Evolutionary conservation across 1,140 invertebrate species (phyloP), one percentile per base, ranked within the genome.

Genomic region (Habropoda laboriosa): DNA sequence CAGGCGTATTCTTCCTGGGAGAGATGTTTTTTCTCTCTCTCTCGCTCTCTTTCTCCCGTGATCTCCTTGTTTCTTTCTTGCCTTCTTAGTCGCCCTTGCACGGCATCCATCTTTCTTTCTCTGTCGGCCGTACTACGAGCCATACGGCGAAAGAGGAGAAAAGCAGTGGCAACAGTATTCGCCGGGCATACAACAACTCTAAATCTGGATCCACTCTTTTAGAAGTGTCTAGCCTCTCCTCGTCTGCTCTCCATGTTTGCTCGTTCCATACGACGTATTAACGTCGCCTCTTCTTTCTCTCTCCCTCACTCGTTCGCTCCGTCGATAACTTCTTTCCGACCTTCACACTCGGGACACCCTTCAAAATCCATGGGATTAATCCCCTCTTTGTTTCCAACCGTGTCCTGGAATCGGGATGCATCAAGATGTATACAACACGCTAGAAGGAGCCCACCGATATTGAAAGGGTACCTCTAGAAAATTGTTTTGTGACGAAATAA

Each of bases 401-500:
- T 8, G 16, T 32, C n/a, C 5, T 27, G 13, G 12, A 64, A 18
- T 64, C 38, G 18, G 10, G 10, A 30, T 18, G 42, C n/a, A 47
- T 32, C 18, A 16, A 30, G 27, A 45, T 42, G 16, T 18, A 5
- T 16, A 10, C n/a, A 42, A 16, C 42, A 42, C 51, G n/a, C 49
- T 13, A 51, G 21, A 16, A 32, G 40, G 21, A 40, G 60, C 32
- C 51, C n/a, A n/a, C 40, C 58, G 40, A 35, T 77, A 45, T 67
- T 51, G 30, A 66, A 76, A 73, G 77, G 83, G 82, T 75, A 79
- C 47, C 35, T n/a, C 51, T 79, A 55, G 38, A 80, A 80, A 87
- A 80, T 87, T 87, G 86, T 89, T 86, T 88, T 87, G 89, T 90
- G 87, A 90, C 86, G 88, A 90, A 90, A 89, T 86, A 76, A 70